Percentiles rank a stretch among this genome's conserved stretches.
These are phyloP conservation scores for Chrysolina haemoptera DNA, from an alignment of 2,888 invertebrate species.

Conservation along the genomic window DNA sequence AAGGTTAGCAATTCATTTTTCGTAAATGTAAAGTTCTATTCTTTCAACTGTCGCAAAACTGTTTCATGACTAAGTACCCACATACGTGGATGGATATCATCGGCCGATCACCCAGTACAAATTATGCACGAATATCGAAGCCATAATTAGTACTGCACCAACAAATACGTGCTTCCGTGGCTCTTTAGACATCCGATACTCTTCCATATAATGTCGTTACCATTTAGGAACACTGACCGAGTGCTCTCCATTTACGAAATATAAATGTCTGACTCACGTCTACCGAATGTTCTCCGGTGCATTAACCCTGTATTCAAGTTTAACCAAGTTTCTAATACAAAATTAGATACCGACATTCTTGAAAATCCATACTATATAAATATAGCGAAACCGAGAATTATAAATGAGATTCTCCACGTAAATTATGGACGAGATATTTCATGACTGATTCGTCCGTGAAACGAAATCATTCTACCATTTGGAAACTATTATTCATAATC, in stretches of 20 bases:
- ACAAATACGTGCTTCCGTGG: background rate
- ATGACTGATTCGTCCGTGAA: slow-evolving; percentile 1
- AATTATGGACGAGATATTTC: background rate
- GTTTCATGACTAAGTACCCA: background rate
- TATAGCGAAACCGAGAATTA: slow-evolving; percentile 20
- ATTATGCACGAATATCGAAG: background rate
- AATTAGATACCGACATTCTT: slow-evolving; percentile 25
- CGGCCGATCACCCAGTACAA: background rate
- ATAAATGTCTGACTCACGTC: slow-evolving; percentile 36
- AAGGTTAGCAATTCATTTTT: too few relatives aligned
- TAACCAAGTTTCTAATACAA: slow-evolving; percentile 31
- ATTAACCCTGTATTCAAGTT: slow-evolving; percentile 38
- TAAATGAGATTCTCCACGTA: slow-evolving; percentile 11
- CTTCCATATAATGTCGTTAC: slow-evolving; percentile 17
- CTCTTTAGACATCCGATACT: slow-evolving; percentile 12
- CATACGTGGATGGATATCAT: background rate
- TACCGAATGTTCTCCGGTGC: slow-evolving; percentile 38
- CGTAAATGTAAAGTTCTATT: too few relatives aligned
- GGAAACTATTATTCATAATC: background rate
- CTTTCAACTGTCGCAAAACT: too few relatives aligned
- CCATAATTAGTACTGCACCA: background rate
- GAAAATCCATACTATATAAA: slow-evolving; percentile 27
- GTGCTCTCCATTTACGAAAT: slow-evolving; percentile 35
- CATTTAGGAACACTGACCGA: slow-evolving; percentile 22
- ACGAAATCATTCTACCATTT: background rate